phyloP scores from a whole-genome alignment of 2,888 invertebrate species.

The Pyralis farinalis region DNA sequence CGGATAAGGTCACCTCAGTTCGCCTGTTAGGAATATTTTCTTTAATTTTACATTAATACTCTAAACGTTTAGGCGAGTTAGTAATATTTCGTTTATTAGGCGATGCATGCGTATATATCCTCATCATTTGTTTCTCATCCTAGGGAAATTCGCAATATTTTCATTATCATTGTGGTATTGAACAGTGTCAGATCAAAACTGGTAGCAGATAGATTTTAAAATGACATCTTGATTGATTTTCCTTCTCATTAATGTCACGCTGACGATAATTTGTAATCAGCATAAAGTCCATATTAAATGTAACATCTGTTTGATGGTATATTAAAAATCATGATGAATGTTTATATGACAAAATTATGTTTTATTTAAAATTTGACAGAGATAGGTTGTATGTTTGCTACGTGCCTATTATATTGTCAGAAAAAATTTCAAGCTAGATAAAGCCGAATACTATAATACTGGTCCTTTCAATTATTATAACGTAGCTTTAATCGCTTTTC shows the following conservation, averaged over 20 bases:
- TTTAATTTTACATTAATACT: conserved; percentile 21
- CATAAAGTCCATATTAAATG: too few species aligned
- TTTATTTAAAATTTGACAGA: too few species aligned
- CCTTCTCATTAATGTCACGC: conserved; percentile 38
- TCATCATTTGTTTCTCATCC: conserved; percentile 40
- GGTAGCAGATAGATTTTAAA: conserved; percentile 25
- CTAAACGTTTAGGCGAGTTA: conserved; percentile 23
- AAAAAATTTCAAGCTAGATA: too few species aligned
- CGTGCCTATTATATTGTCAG: too few species aligned
- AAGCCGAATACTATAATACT: too few species aligned
- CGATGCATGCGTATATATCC: conserved; percentile 24
- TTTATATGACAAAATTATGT: too few species aligned
- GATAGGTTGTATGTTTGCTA: too few species aligned
- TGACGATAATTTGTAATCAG: background rate
- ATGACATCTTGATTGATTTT: conserved; percentile 50
- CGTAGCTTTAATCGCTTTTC: too few species aligned
- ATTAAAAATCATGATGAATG: too few species aligned
- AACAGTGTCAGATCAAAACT: conserved; percentile 36
- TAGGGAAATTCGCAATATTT: conserved; percentile 36
- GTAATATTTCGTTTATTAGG: conserved; percentile 30
- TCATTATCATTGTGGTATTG: conserved; percentile 32
- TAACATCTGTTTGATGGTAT: too few species aligned
- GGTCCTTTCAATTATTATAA: too few species aligned
- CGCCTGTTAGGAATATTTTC: conserved; percentile 23
- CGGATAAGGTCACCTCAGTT: conserved; percentile 26